phyloP scores from a whole-genome alignment of 2,113 vertebrate genomes.

The Xiphias gladius region DNA sequence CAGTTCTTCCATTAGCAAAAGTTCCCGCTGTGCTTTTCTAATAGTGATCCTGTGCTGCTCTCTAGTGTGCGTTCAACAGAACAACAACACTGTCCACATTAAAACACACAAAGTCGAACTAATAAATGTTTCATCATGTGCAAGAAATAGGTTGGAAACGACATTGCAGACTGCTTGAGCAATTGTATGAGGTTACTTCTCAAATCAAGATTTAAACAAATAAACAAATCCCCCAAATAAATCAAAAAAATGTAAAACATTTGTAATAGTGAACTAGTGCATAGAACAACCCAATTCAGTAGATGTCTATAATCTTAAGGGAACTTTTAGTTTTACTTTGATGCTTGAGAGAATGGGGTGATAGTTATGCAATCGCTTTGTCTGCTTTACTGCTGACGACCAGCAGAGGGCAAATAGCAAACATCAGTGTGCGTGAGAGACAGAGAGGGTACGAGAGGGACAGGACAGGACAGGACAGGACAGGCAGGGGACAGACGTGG shows the following conservation, averaged over 20 bases:
- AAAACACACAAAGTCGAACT: background rate
- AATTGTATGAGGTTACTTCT: background rate
- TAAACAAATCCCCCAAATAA: background rate
- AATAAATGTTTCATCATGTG: background rate
- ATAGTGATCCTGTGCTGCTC: conserved; percentile 36
- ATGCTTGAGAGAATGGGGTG: background rate
- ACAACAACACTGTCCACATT: background rate
- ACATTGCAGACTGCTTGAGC: background rate
- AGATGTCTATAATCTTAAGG: background rate
- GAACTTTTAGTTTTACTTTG: background rate
- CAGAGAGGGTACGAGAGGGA: too few relatives aligned
- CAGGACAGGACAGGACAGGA: background rate
- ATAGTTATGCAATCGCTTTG: background rate
- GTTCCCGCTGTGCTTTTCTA: background rate
- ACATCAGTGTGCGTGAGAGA: background rate
- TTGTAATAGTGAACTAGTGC: background rate
- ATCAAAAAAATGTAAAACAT: background rate
- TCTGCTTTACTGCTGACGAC: conserved; percentile 5
- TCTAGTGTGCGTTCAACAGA: conserved; percentile 40
- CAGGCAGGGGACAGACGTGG: background rate
- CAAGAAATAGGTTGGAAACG: background rate
- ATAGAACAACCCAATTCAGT: background rate
- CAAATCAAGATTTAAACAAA: background rate
- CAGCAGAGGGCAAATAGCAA: conserved; percentile 27
- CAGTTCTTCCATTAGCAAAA: background rate